Evolutionary conservation across 2,113 vertebrate genomes (phyloP), one percentile per base, ranked within the genome.

Genomic region (Eulemur macaco): DNA sequence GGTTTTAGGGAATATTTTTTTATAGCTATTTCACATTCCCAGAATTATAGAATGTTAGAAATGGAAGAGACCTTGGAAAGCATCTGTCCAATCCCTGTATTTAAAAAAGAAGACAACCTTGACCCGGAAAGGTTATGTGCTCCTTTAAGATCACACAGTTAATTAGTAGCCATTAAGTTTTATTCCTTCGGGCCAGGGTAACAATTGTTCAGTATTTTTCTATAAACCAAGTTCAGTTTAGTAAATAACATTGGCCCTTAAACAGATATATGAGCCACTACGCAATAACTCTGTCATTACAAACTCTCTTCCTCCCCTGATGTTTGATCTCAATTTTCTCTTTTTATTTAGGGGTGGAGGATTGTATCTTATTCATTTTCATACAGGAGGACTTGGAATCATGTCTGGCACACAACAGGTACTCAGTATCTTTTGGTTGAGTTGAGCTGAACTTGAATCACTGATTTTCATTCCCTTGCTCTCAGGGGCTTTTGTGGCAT

Each of bases 121-220:
- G 86, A 86, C 73, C 78, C 47, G 83, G 66, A 77, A 80, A 71
- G 86, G 63, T 68, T 77, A 78, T 39, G 20, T 29, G 45, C 27
- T 71, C 23, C 60, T 97, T 58, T 31, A 77, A 45, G 89, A 76
- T 60, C 89, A 95, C 50, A 81, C 15, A 81, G 82, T 45, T 94
- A 96, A 78, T 95, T 81, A 96, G 76, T 37, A 92, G 45, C 21
- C 86, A 94, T 91, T 91, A 93, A n/a, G 27, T 84, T 96, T 95
- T 91, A 93, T 95, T 88, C 64, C 93, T 39, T 25, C 7, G 39
- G 68, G 71, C 63, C 29, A 77, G 52, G 39, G 21, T 37, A 93
- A 97, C 39, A 77, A 63, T 69, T 8, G 8, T 31, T 71, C 66
- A 18, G 6, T 60, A 31, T 76, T 94, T 27, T 80, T 89, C 56